Percentiles rank a stretch among this genome's conserved stretches.
phyloP scores from a whole-genome alignment of 2,113 vertebrate genomes.

The Greenwoodochromis staneri region DNA sequence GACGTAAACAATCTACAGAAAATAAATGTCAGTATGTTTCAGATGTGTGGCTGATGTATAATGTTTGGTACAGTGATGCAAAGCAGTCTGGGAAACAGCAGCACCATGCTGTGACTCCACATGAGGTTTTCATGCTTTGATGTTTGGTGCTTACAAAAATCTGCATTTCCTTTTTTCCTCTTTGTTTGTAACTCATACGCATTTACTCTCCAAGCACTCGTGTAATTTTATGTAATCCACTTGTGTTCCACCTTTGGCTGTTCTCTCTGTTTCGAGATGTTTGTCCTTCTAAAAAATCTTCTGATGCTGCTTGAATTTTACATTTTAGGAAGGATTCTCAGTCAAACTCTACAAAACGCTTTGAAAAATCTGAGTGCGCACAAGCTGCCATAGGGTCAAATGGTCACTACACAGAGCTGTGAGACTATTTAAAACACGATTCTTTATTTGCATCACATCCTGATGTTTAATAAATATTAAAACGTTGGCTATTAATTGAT shows the following conservation, averaged over 20 bases:
- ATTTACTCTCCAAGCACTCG: background rate
- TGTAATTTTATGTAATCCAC: background rate
- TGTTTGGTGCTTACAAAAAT: slow-evolving; percentile 4
- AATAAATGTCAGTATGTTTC: background rate
- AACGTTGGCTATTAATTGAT: background rate
- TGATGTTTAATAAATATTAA: background rate
- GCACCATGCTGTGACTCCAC: background rate
- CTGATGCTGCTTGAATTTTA: background rate
- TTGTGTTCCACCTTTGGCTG: background rate
- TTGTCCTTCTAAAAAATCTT: background rate
- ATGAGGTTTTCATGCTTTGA: slow-evolving; percentile 16
- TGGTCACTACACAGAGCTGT: background rate
- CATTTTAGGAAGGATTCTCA: background rate
- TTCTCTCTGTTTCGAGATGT: background rate
- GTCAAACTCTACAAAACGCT: background rate
- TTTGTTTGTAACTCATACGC: background rate
- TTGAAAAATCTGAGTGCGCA: background rate
- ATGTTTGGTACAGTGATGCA: background rate
- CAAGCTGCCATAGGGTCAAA: background rate
- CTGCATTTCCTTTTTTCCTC: background rate
- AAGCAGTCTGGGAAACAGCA: background rate
- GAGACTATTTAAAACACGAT: background rate
- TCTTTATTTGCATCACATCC: background rate
- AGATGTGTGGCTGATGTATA: background rate
- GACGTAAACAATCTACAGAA: background rate